Percentiles rank a stretch among this genome's conserved stretches.
These are phyloP conservation scores for Diacarnus erythraeanus DNA, from an alignment of 37 sponge, comb jelly and placozoan species.

Conservation along the genomic window DNA sequence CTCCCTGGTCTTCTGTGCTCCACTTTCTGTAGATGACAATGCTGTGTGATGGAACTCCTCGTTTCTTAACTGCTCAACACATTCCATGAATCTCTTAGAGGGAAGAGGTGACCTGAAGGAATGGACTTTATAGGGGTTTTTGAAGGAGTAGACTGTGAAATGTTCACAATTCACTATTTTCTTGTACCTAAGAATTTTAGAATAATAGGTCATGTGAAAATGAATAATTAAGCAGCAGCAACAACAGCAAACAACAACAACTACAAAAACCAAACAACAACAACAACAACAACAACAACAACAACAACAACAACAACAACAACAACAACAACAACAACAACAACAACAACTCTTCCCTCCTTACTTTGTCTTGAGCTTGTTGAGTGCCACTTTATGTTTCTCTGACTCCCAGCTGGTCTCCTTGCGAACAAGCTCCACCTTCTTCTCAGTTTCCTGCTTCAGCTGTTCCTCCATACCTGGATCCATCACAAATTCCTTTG, in stretches of 20 bases:
- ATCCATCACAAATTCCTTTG: slow-evolving; percentile 91
- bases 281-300: no score
- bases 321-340: no score
- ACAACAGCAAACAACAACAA: no score
- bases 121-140: slow-evolving; percentile 28
- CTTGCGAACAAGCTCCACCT: slow-evolving; percentile 60
- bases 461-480: slow-evolving; percentile 72
- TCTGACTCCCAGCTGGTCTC: slow-evolving; percentile 95
- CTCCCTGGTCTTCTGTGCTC: neutral
- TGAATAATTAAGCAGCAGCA: no score
- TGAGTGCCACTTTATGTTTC: slow-evolving; percentile 59
- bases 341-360: no score
- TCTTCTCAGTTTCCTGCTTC: slow-evolving; percentile 35
- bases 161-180: slow-evolving; percentile 78
- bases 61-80: slow-evolving; percentile 34
- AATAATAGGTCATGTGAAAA: no score
- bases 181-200: slow-evolving; percentile 78
- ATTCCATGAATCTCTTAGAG: slow-evolving; percentile 41
- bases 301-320: no score
- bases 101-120: slow-evolving; percentile 55
- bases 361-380: slow-evolving; percentile 72
- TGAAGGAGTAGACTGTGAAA: slow-evolving; percentile 73
- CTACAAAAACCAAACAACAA: no score
- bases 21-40: neutral
- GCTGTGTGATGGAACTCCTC: neutral